phyloP scores from a whole-genome alignment of 2,113 vertebrate species.

The Atrichornis clamosus region DNA sequence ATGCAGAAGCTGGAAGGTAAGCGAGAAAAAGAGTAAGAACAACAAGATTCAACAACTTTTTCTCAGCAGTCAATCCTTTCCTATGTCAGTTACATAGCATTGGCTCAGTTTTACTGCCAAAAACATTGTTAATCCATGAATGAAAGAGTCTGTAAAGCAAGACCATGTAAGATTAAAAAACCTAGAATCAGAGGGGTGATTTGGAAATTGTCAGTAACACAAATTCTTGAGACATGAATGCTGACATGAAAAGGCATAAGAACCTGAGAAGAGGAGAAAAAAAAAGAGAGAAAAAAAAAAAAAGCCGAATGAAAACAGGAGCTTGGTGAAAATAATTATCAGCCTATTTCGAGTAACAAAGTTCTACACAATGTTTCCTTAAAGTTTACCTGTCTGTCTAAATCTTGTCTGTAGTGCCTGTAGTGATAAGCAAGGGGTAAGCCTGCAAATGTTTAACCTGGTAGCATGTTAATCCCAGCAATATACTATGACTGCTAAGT shows the following conservation, averaged over 20 bases:
- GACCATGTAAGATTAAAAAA: not conserved
- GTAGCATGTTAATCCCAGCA: not conserved
- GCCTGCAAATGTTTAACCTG: rapidly evolving
- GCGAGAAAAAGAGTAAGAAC: not conserved
- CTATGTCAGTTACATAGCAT: not conserved
- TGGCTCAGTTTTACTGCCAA: not conserved
- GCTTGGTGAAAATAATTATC: not conserved
- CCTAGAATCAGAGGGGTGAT: not conserved
- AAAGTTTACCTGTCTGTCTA: not conserved
- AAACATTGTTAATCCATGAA: not conserved
- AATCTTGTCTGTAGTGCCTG: not conserved
- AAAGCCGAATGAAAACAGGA: not conserved
- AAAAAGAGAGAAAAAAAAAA: not conserved
- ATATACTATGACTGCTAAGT: not conserved
- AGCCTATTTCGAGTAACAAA: not conserved
- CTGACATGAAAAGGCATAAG: not conserved
- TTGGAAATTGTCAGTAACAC: not conserved
- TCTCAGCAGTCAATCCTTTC: not conserved
- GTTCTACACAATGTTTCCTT: not conserved
- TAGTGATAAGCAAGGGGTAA: not conserved
- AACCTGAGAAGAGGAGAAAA: not conserved
- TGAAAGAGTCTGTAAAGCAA: not conserved
- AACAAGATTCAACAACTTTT: not conserved
- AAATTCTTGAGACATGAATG: not conserved
- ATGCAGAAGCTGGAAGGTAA: not conserved